A percentile compares a stretch with the other conserved stretches of the same genome.
Evolutionary conservation across 2,113 vertebrate genomes (phyloP).

Genomic region (Grallaria varia): DNA sequence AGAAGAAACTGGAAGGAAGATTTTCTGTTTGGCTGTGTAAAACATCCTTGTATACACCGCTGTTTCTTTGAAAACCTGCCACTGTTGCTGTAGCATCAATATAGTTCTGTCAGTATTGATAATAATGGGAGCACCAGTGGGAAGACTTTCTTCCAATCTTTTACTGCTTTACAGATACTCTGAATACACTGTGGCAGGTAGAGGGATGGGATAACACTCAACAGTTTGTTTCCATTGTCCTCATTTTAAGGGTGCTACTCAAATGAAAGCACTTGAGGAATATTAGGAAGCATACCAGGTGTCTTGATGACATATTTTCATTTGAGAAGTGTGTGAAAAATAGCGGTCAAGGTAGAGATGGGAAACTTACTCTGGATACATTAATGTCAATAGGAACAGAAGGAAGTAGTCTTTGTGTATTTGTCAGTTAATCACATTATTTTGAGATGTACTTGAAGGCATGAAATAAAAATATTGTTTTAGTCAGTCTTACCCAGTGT

Average conservation of each 20-base stretch:
- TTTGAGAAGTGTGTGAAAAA: neutral
- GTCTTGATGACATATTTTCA: neutral
- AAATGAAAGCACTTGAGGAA: accelerated
- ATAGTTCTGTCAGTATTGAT: neutral
- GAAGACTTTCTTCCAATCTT: neutral
- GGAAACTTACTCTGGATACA: neutral
- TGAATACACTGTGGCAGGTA: neutral
- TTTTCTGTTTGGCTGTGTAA: constrained; percentile 21
- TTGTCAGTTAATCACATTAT: neutral
- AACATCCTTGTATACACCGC: neutral
- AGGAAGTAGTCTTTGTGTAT: neutral
- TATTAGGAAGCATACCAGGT: neutral
- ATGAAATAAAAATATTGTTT: neutral
- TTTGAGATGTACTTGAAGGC: neutral
- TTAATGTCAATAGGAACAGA: neutral
- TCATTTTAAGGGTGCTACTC: neutral
- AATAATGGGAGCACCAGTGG: neutral
- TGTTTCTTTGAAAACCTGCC: constrained; percentile 10
- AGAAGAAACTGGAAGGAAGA: constrained; percentile 13
- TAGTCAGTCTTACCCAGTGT: accelerated
- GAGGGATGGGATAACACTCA: neutral
- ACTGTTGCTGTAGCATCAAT: neutral
- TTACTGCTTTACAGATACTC: neutral
- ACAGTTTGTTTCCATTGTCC: neutral
- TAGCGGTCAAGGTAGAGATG: neutral